Percentiles rank a stretch among this genome's conserved stretches.
Conservation (phyloP, 2,797 vertebrate genomes). For the Anniella stebbinsi region DNA sequence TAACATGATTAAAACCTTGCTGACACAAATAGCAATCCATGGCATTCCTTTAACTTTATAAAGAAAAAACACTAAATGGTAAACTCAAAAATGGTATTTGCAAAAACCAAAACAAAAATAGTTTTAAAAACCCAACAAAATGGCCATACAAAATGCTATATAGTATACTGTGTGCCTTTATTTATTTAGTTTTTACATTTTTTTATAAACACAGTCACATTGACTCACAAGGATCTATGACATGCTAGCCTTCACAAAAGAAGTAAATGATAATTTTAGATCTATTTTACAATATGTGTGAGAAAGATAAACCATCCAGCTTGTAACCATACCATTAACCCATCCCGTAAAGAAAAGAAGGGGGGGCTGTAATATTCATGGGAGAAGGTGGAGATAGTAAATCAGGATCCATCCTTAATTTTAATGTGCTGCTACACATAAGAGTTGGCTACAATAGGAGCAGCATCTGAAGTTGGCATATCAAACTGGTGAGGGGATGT, state of each 20-base stretch:
- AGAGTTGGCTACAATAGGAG: background rate
- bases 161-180: background rate
- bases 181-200: background rate
- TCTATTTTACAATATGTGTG: background rate
- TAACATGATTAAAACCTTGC: slow-evolving; percentile 66
- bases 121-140: too few relatives aligned
- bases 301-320: background rate
- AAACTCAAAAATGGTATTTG: too few relatives aligned
- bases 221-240: slow-evolving; percentile 39
- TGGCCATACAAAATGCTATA: too few relatives aligned
- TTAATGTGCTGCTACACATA: background rate
- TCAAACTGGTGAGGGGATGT: too few relatives aligned
- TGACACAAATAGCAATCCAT: slow-evolving; percentile 65
- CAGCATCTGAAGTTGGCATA: background rate
- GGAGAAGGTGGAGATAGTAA: background rate
- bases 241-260: slow-evolving; percentile 24
- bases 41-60: slow-evolving; percentile 60
- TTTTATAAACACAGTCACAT: slow-evolving; percentile 2
- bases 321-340: background rate
- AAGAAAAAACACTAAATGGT: slow-evolving; percentile 58
- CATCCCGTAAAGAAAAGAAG: background rate
- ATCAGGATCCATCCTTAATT: background rate
- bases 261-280: background rate
- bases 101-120: too few relatives aligned
- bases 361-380: background rate